Conservation (phyloP, 2,888 invertebrate species). For the Drosophila paracracens region DNA sequence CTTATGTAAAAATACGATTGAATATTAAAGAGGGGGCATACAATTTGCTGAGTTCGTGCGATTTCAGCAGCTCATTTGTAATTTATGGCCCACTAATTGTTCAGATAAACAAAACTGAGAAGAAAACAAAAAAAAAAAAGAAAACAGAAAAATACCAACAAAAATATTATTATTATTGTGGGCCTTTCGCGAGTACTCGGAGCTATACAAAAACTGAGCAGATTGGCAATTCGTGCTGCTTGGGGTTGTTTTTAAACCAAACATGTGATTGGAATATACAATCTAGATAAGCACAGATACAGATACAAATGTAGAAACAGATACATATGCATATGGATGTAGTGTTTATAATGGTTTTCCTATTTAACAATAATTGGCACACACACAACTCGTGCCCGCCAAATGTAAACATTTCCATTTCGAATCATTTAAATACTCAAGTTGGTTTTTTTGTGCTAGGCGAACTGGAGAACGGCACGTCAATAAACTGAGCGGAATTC, state of each 20-base stretch:
- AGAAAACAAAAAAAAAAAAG: neutral
- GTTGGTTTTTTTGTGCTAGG: neutral
- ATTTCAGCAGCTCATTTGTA: slow-evolving; percentile 20
- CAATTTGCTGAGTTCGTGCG: slow-evolving; percentile 11
- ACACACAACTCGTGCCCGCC: slow-evolving; percentile 51
- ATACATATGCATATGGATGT: neutral
- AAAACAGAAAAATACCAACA: neutral
- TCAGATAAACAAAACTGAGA: slow-evolving; percentile 49
- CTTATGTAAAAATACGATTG: slow-evolving; percentile 17
- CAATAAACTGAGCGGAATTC: slow-evolving; percentile 16
- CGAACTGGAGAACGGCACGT: slow-evolving; percentile 4
- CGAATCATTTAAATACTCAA: slow-evolving; percentile 9
- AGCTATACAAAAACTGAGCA: slow-evolving; percentile 18
- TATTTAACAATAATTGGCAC: slow-evolving; percentile 52
- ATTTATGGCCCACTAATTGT: slow-evolving; percentile 59
- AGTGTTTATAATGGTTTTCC: slow-evolving; percentile 26
- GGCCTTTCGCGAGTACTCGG: slow-evolving; percentile 3
- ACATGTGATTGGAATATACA: slow-evolving; percentile 53
- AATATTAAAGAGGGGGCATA: slow-evolving; percentile 19
- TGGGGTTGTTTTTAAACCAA: slow-evolving; percentile 30
- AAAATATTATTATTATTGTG: slow-evolving; percentile 21
- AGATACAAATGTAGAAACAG: slow-evolving; percentile 3
- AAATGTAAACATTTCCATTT: slow-evolving; percentile 50
- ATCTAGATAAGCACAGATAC: slow-evolving; percentile 11
- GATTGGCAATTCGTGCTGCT: slow-evolving; percentile 30